Percentiles rank a stretch among this genome's conserved stretches.
Conservation (phyloP, 2,888 invertebrate species). For the Cheilosia scutellata region DNA sequence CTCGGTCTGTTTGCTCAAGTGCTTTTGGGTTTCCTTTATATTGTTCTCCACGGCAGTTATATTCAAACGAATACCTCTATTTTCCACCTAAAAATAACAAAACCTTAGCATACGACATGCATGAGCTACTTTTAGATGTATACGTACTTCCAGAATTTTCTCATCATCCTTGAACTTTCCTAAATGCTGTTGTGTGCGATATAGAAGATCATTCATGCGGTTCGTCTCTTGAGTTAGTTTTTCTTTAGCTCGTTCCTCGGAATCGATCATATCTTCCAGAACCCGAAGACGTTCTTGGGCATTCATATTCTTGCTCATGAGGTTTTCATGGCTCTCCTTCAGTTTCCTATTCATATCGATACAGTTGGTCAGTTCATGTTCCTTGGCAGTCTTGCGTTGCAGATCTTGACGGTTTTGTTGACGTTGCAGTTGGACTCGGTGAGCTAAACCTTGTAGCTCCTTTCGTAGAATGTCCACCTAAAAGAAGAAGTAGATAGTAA, state of each 20-base stretch:
- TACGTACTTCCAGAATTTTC: conserved; percentile 77
- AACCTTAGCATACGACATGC: neutral
- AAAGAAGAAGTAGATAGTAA: neutral
- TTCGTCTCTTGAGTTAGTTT: conserved; percentile 80
- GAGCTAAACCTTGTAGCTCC: conserved; percentile 81
- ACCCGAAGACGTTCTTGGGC: conserved; percentile 82
- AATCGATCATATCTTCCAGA: conserved; percentile 82
- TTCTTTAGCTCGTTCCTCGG: conserved; percentile 79
- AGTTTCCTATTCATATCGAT: conserved; percentile 77
- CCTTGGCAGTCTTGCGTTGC: conserved; percentile 77
- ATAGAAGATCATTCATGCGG: conserved; percentile 80
- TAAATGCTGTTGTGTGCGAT: conserved; percentile 81
- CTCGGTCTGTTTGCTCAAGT: conserved; percentile 86
- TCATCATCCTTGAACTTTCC: conserved; percentile 79
- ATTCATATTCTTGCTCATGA: conserved; percentile 80
- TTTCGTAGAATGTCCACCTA: conserved; percentile 81
- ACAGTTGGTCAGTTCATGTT: conserved; percentile 77
- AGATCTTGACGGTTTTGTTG: conserved; percentile 80
- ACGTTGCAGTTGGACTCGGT: conserved; percentile 81
- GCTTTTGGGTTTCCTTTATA: conserved; percentile 82
- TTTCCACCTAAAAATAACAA: conserved; percentile 77
- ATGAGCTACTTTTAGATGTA: neutral
- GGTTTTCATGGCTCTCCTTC: conserved; percentile 78
- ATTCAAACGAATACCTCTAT: conserved; percentile 78
- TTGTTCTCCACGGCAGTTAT: conserved; percentile 77